These are phyloP conservation scores for Holacanthella duospinosa DNA, from an alignment of 2,888 invertebrate species.

Conservation along the genomic window DNA sequence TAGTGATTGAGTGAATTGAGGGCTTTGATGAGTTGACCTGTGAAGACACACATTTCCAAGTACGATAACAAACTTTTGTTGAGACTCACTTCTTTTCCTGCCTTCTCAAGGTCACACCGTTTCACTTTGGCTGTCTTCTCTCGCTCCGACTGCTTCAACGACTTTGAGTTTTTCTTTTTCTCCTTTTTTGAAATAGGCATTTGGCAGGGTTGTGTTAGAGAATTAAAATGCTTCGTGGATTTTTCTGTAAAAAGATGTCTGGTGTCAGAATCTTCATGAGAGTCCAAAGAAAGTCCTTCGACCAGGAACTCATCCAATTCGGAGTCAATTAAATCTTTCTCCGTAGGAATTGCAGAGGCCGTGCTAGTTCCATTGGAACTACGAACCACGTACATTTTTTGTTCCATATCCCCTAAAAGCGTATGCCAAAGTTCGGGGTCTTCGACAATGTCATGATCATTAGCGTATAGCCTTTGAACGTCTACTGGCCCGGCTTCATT, in stretches of 20 bases:
- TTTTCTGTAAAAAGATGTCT: too few relatives aligned
- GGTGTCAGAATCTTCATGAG: background rate
- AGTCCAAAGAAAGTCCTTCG: background rate
- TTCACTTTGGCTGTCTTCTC: constrained; percentile 10
- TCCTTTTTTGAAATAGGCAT: background rate
- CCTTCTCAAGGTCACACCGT: background rate
- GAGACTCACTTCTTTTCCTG: constrained; percentile 48
- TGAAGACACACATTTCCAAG: constrained; percentile 52
- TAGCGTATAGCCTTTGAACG: background rate
- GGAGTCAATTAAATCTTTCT: background rate
- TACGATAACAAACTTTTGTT: constrained; percentile 54
- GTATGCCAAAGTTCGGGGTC: background rate
- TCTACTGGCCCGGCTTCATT: background rate
- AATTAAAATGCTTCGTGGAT: too few relatives aligned
- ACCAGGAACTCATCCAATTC: background rate
- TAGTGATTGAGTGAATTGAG: constrained; percentile 47
- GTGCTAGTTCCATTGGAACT: background rate
- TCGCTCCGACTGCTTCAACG: background rate
- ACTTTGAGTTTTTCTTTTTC: background rate
- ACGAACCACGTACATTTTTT: background rate
- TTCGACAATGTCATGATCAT: background rate
- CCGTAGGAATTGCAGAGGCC: background rate
- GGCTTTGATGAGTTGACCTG: constrained; percentile 48
- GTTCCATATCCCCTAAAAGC: background rate
- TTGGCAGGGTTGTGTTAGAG: too few relatives aligned